Evolutionary conservation across 2,888 invertebrate species (phyloP), one percentile per base, ranked within the genome.

Genomic region (Geophilus truncorum): DNA sequence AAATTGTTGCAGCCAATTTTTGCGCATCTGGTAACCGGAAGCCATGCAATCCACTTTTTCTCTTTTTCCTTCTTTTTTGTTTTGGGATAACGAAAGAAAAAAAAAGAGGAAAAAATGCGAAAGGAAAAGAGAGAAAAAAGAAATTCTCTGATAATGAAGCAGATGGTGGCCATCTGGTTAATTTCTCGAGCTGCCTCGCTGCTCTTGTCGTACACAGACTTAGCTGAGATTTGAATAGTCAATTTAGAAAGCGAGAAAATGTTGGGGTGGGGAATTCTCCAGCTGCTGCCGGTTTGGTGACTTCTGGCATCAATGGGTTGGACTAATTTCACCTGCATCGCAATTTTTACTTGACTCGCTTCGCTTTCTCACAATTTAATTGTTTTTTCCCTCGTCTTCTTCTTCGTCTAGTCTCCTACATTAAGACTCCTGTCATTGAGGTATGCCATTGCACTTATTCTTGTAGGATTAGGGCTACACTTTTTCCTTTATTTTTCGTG

Each of bases 211-310:
- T 62, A 62, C 62, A 62, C 25, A 62, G 62, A 62, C 62, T 62
- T 62, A 62, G 62, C 62, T 62, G 25, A 62, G 62, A 62, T 62
- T 62, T 62, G 62, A 62, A 62, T 62, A 62, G 62, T 62, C 62
- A 62, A 62, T 62, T 62, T 62, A 28, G 62, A 45, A 62, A 62
- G 62, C 62, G 62, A 62, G 62, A 62, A 45, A 62, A 62, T 62
- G 62, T 23, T 25, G 23, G 62, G 62, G 62, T 62, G 62, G 62
- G 25, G 62, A 62, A 25, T 62, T 62, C 62, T 62, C 62, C 62
- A 62, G 62, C 62, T 62, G 62, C 25, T 62, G 62, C 62, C 62
- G 1, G 7, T 62, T 62, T 62, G 62, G 62, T 25, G 62, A 62
- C 62, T 62, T 62, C 62, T 62, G 62, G 62, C 62, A 62, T 62